Base-by-base conservation (phyloP, 2,113 vertebrate species). In the Recurvirostra avosetta region DNA sequence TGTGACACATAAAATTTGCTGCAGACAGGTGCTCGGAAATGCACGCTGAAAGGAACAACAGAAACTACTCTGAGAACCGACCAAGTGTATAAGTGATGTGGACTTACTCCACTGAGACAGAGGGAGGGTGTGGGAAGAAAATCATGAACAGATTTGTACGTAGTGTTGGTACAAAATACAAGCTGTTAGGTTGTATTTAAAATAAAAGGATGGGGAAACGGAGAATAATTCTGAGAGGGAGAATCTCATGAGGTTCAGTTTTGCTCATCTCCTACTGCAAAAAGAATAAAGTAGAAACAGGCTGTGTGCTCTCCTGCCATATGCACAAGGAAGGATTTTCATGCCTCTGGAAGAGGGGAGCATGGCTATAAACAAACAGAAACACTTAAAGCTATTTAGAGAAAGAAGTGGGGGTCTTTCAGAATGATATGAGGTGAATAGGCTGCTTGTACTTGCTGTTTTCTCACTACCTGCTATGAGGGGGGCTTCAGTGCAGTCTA, bases 111-210 rank as follows among this genome's bases (percentile, higher is more conserved):
- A 19, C 71, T 70, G 84, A 96, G 79, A 78, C 61, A 59, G 85
- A 78, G 80, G 56, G 81, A 78, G 67, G 34, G 8, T 68, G 76
- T 85, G 81, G 77, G 86, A 95, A 95, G 92, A 38, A 87, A 88
- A 88, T 87, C n/a, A 74, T 62, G 90, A 80, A 74, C 93, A 94
- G 88, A 86, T 92, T 95, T 92, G 74, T 94, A 73, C 41, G 53
- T 74, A 4, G 15, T 92, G 85, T 94, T 97, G 93, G 81, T 93
- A 94, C 75, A 93, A 95, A 94, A 86, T 83, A 90, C 92, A 94
- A 92, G 92, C 93, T 96, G 93, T 96, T 96, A 70, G 71, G 75
- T 67, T 92, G 53, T 82, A 47, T 92, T 95, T 95, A 67, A 96
- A 94, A 86, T 90, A 88, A 93, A 94, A 84, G 76, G 84, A 70